A percentile compares a stretch with the other conserved stretches of the same genome.
Conservation (phyloP, 1,140 invertebrate species). For the Teleopsis dalmanni region DNA sequence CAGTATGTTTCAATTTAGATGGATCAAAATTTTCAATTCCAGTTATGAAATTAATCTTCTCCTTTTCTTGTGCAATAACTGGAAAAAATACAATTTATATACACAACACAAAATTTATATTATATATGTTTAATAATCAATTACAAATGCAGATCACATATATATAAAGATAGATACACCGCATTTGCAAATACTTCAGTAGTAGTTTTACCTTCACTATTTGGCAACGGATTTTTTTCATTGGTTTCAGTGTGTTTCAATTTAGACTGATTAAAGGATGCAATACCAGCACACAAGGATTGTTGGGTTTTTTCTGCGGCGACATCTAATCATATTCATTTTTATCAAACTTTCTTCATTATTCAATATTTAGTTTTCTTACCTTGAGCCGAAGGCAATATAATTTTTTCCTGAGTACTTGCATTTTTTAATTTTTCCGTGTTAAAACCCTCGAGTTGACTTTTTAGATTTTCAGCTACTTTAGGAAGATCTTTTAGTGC, state of each 20-base stretch:
- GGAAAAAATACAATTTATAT: slow-evolving; percentile 33
- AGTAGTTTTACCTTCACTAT: slow-evolving; percentile 75
- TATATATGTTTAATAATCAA: neutral
- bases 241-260: slow-evolving; percentile 88
- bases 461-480: slow-evolving; percentile 78
- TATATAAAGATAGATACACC: no score
- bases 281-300: slow-evolving; percentile 76
- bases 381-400: slow-evolving; percentile 85
- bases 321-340: slow-evolving; percentile 58
- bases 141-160: no score
- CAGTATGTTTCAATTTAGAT: slow-evolving; percentile 77
- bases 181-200: no score
- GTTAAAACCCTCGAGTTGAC: slow-evolving; percentile 80
- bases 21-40: slow-evolving; percentile 84
- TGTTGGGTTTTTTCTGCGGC: slow-evolving; percentile 79
- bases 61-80: slow-evolving; percentile 83
- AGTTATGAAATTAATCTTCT: slow-evolving; percentile 73
- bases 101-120: neutral
- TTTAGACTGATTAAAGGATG: slow-evolving; percentile 70
- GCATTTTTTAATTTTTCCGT: slow-evolving; percentile 74
- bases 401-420: slow-evolving; percentile 76
- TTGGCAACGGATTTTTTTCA: slow-evolving; percentile 88
- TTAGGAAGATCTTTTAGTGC: slow-evolving; percentile 82
- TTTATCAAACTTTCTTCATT: neutral
- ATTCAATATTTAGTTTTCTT: slow-evolving; percentile 5